A percentile compares a stretch with the other conserved stretches of the same genome.
phyloP scores from a whole-genome alignment of 37 sponge, comb jelly and placozoan species.

The Oscarella lobularis region DNA sequence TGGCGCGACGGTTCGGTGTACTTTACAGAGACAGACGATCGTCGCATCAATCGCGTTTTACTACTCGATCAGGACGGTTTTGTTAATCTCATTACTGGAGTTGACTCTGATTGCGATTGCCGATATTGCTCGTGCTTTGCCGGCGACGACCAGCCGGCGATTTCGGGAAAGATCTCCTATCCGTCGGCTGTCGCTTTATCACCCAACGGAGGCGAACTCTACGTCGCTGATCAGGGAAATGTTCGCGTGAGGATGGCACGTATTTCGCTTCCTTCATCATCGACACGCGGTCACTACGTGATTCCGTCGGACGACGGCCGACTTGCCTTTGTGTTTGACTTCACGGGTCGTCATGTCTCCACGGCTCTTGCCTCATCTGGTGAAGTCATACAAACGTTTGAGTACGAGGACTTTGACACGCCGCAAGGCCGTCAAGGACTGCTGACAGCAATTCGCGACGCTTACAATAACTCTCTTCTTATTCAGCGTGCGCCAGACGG shows the following conservation, averaged over 20 bases:
- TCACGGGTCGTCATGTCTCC: not conserved
- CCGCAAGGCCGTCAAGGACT: too few species aligned
- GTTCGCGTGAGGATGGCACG: not conserved
- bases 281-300: not conserved
- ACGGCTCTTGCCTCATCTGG: not conserved
- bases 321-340: not conserved
- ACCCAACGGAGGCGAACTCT: not conserved
- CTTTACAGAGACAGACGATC: not conserved
- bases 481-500: not conserved
- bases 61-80: not conserved
- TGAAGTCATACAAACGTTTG: not conserved
- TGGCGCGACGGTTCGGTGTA: not conserved
- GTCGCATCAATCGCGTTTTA: not conserved
- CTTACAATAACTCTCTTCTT: not conserved
- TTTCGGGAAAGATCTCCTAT: not conserved
- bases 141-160: not conserved
- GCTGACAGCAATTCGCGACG: not conserved
- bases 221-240: not conserved
- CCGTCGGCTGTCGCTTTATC: slow-evolving; percentile 3
- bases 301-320: not conserved
- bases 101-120: not conserved
- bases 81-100: not conserved
- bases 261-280: not conserved
- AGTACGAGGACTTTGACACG: not conserved
- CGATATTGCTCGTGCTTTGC: not conserved